Evolutionary conservation across 2,888 invertebrate species (phyloP).

Genomic region (Eurytoma californica): DNA sequence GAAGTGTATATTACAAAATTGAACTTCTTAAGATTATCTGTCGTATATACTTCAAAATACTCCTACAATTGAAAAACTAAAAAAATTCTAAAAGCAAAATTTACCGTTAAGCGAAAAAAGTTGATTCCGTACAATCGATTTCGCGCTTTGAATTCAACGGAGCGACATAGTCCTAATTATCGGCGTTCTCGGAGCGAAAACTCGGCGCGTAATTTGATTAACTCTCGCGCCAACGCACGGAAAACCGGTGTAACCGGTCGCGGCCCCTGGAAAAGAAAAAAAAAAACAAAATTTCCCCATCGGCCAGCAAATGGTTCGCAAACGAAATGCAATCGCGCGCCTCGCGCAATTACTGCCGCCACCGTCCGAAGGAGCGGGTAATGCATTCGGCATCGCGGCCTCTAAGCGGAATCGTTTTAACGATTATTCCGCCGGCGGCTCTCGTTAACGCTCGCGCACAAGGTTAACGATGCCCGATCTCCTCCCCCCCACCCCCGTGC

Average conservation of each 20-base stretch:
- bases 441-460: conserved; percentile 16
- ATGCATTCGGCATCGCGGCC: too few relatives aligned
- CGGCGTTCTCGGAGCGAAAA: not conserved
- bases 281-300: not conserved
- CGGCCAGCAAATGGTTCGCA: conserved; percentile 40
- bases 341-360: not conserved
- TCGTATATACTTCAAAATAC: too few relatives aligned
- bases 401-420: too few relatives aligned
- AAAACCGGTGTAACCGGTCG: too few relatives aligned
- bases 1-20: too few relatives aligned
- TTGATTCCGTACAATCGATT: too few relatives aligned
- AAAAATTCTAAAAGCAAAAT: too few relatives aligned
- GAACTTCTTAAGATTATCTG: too few relatives aligned
- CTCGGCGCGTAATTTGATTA: conserved; percentile 18
- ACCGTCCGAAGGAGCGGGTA: too few relatives aligned
- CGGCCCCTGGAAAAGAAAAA: not conserved
- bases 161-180: not conserved
- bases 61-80: too few relatives aligned
- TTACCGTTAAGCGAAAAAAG: too few relatives aligned
- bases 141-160: too few relatives aligned
- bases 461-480: conserved; percentile 34
- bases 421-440: not conserved
- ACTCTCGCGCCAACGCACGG: not conserved
- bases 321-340: conserved; percentile 38
- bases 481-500: not conserved